Conservation (phyloP, 2,888 invertebrate genomes). For the Pterostichus madidus region DNA sequence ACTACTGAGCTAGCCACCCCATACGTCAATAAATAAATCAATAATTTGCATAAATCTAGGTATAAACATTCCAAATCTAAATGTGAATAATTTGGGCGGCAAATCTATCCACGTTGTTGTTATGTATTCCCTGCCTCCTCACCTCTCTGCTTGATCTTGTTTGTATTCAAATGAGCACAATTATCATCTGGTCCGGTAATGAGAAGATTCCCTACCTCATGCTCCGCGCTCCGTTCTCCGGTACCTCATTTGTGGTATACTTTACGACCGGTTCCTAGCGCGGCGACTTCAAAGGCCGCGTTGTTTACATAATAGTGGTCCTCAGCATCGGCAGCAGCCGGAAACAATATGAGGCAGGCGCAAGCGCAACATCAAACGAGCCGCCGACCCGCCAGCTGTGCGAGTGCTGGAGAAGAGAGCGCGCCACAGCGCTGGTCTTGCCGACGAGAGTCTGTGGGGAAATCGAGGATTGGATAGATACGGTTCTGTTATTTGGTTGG, state of each 20-base stretch:
- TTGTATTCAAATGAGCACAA: slow-evolving; percentile 73
- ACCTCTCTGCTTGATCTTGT: slow-evolving; percentile 68
- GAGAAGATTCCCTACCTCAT: slow-evolving; percentile 58
- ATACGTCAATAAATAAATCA: too few relatives aligned
- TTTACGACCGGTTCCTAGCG: slow-evolving; percentile 75
- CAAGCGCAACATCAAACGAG: slow-evolving; percentile 76
- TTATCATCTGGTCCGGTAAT: slow-evolving; percentile 69
- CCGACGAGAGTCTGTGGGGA: too few relatives aligned
- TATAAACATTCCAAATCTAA: too few relatives aligned
- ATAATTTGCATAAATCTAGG: too few relatives aligned
- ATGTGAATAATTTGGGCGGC: too few relatives aligned
- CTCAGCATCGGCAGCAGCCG: slow-evolving; percentile 80
- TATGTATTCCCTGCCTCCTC: slow-evolving; percentile 51
- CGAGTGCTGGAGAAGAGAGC: neutral
- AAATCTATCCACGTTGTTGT: neutral
- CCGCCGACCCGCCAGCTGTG: slow-evolving; percentile 73
- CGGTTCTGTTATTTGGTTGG: too few relatives aligned
- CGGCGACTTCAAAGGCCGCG: slow-evolving; percentile 83
- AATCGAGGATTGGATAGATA: too few relatives aligned
- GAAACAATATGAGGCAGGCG: slow-evolving; percentile 78
- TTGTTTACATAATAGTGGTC: slow-evolving; percentile 86
- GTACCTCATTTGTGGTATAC: slow-evolving; percentile 76
- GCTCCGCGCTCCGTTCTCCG: slow-evolving; percentile 21
- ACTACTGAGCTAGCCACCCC: too few relatives aligned
- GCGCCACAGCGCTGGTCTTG: too few relatives aligned